Conservation (phyloP, 2,888 invertebrate species). For the Temnothorax ravouxi region DNA sequence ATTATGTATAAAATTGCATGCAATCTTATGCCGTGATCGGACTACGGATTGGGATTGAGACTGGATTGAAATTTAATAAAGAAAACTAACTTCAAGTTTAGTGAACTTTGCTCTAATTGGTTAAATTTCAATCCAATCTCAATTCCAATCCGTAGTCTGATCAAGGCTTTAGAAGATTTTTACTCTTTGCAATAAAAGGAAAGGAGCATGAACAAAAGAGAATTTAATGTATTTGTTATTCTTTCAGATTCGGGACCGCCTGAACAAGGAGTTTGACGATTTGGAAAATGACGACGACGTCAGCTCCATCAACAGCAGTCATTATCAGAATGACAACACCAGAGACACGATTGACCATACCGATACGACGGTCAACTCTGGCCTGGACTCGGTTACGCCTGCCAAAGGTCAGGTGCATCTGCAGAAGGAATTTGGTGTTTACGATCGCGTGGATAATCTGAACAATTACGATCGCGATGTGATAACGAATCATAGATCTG, state of each 20-base stretch:
- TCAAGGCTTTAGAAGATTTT: too few species aligned
- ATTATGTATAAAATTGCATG: background rate
- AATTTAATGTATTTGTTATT: background rate
- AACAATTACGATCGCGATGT: conserved; percentile 73
- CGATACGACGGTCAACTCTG: conserved; percentile 68
- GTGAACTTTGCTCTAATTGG: too few species aligned
- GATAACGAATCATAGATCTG: conserved; percentile 68
- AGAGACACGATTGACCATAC: conserved; percentile 71
- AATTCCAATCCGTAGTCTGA: too few species aligned
- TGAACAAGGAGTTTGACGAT: conserved; percentile 90
- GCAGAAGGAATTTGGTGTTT: conserved; percentile 78
- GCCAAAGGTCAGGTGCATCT: conserved; percentile 74
- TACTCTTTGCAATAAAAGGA: background rate
- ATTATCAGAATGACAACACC: conserved; percentile 77
- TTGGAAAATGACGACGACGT: conserved; percentile 89
- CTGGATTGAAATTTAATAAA: too few species aligned
- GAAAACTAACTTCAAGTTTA: too few species aligned
- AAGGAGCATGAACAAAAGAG: background rate
- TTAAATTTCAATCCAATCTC: too few species aligned
- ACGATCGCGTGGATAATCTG: conserved; percentile 67
- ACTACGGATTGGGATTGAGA: too few species aligned
- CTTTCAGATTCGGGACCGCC: conserved; percentile 88
- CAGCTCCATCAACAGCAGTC: conserved; percentile 88
- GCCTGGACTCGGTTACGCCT: conserved; percentile 58
- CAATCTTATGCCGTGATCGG: background rate